Evolutionary conservation across 2,113 vertebrate genomes (phyloP).

Genomic region (Colinus virginianus): DNA sequence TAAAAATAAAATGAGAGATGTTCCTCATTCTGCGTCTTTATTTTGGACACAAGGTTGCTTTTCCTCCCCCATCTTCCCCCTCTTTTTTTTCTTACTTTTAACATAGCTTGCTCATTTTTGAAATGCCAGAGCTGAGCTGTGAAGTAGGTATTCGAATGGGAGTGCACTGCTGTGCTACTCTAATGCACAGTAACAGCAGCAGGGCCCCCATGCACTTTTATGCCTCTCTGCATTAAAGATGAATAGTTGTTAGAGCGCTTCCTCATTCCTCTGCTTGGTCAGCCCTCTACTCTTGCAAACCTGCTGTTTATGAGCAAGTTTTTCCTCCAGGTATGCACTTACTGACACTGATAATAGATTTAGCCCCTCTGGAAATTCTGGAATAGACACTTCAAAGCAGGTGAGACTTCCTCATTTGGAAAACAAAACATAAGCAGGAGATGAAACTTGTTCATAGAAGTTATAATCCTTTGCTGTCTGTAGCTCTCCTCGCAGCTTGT

Average conservation of each 20-base stretch:
- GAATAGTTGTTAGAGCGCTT: slow-evolving; percentile 34
- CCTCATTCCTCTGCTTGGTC: slow-evolving; percentile 49
- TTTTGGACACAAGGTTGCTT: not conserved
- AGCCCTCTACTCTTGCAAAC: slow-evolving; percentile 52
- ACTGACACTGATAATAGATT: slow-evolving; percentile 56
- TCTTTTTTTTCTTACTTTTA: accelerated
- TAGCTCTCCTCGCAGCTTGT: slow-evolving; percentile 38
- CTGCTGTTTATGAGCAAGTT: slow-evolving; percentile 43
- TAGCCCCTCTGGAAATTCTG: slow-evolving; percentile 52
- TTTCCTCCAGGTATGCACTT: slow-evolving; percentile 60
- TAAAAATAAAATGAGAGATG: not conserved
- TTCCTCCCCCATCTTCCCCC: not conserved
- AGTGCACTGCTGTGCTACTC: not conserved
- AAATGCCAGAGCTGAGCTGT: not conserved
- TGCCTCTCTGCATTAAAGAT: slow-evolving; percentile 43
- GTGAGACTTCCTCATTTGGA: slow-evolving; percentile 53
- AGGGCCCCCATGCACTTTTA: not conserved
- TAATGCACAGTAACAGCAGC: not conserved
- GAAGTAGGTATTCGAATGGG: not conserved
- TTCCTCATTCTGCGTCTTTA: not conserved
- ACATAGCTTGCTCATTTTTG: not conserved
- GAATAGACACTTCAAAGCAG: slow-evolving; percentile 62
- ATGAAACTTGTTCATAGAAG: slow-evolving; percentile 56
- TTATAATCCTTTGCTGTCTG: slow-evolving; percentile 37
- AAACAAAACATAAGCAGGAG: slow-evolving; percentile 47